These are phyloP conservation scores for Karalla daura DNA, from an alignment of 2,797 vertebrate species.

Conservation along the genomic window DNA sequence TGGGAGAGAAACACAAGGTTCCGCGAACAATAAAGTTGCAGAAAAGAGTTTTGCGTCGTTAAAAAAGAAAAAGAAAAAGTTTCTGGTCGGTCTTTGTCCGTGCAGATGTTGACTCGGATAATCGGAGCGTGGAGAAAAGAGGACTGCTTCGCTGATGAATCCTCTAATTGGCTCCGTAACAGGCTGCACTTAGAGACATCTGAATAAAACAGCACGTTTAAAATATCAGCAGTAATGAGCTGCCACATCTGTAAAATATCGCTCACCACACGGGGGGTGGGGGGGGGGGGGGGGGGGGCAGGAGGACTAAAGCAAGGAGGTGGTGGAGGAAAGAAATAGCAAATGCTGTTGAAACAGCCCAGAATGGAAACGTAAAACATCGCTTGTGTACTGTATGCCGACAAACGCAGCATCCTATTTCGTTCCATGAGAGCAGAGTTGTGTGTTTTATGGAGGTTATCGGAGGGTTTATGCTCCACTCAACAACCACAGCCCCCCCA, in stretches of 20 bases:
- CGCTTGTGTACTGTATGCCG: conserved; percentile 13
- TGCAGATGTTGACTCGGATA: conserved; percentile 53
- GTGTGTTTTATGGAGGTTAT: conserved; percentile 31
- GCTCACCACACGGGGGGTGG: no score
- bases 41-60: conserved; percentile 20
- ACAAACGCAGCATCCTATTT: conserved; percentile 1
- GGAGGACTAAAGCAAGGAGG: no score
- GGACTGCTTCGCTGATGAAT: conserved; percentile 45
- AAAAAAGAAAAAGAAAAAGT: no score
- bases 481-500: conserved; percentile 4
- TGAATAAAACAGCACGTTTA: conserved; percentile 54
- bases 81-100: conserved; percentile 43
- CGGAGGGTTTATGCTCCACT: conserved; percentile 32
- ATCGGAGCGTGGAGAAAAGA: conserved; percentile 29
- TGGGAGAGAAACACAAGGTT: conserved; percentile 44
- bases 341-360: conserved; percentile 3
- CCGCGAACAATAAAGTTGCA: conserved; percentile 42
- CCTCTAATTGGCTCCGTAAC: conserved; percentile 70
- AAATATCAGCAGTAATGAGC: conserved; percentile 64
- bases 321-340: conserved; percentile 5
- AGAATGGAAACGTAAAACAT: conserved; percentile 16
- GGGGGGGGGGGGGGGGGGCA: background rate
- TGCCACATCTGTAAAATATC: conserved; percentile 36
- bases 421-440: conserved; percentile 7
- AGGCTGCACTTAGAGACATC: conserved; percentile 57